Base-by-base conservation (phyloP, 2,797 vertebrate species). In the Salarias fasciatus region DNA sequence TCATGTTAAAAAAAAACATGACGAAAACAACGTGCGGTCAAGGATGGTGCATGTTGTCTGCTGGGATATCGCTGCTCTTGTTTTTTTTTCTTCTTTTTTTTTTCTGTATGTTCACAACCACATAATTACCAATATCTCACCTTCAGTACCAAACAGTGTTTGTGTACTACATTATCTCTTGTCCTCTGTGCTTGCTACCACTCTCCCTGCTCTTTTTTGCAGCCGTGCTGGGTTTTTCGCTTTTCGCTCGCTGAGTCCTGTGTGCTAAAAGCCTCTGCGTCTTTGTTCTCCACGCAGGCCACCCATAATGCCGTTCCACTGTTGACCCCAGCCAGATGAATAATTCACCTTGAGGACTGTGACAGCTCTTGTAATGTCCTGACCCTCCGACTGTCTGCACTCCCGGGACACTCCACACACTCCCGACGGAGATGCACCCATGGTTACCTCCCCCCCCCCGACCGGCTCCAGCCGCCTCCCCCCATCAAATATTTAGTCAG, bases 401-500 rank as follows among this genome's bases (percentile, higher is more conserved):
- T 1, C 69, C 60, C 48, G 80, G 79, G 80, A 87, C 80, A 71
- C 54, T 77, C 81, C 72, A 77, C 63, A 63, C 38, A 45, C 48
- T 75, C 81, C 77, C 67, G 2, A 56, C 70, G 72, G 83, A 87
- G 68, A 82, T n/a, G 55, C 72, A 77, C 76, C 85, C 79, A 73
- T 29, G 54, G 51, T 63, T 70, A 24, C 18, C 18, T 24, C 18
- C 18, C 18, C 18, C 3, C n/a, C n/a, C n/a, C n/a, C n/a, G 18
- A 24, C 18, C 18, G 18, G 18, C 69, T 52, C 63, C 53, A n/a
- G n/a, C 60, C 58, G 55, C 29, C 61, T 46, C 58, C 66, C 61
- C 50, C 68, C 56, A 88, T 91, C 69, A 89, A 89, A 90, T 88
- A 92, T 91, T 90, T 74, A 91, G 63, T 35, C 64, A 5, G 45